These are phyloP conservation scores for Gymnoscopelus braueri DNA, from an alignment of 2,797 vertebrate genomes.

Conservation along the genomic window DNA sequence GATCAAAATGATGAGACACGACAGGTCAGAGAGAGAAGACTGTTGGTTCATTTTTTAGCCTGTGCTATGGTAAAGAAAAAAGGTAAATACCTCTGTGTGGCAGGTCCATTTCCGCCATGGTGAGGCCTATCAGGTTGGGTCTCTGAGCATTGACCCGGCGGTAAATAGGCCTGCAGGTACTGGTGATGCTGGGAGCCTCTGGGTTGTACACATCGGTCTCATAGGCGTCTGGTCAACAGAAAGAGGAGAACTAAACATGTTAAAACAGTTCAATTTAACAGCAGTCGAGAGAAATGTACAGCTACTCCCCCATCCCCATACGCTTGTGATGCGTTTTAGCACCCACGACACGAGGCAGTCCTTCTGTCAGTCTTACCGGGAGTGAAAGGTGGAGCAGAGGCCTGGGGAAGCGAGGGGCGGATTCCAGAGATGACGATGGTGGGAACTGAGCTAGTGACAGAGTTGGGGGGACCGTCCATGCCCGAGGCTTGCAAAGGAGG, in stretches of 20 bases:
- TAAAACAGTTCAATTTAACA: not conserved
- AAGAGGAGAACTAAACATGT: constrained; percentile 10
- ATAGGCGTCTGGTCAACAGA: constrained; percentile 83
- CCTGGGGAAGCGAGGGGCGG: constrained; percentile 89
- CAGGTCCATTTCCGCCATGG: constrained; percentile 93
- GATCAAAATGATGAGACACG: too few relatives aligned
- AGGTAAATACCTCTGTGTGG: constrained; percentile 88
- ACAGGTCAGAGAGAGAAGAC: not conserved
- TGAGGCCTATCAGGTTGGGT: constrained; percentile 97
- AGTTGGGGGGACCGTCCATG: constrained; percentile 95
- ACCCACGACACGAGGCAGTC: not conserved
- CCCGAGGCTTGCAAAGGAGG: constrained; percentile 92
- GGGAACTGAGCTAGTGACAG: constrained; percentile 95
- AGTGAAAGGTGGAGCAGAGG: constrained; percentile 87
- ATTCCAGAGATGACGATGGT: constrained; percentile 95
- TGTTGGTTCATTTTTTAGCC: not conserved
- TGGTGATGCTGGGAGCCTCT: constrained; percentile 97
- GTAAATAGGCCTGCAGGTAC: constrained; percentile 90
- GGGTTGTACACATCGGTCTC: constrained; percentile 97
- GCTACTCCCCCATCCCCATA: not conserved
- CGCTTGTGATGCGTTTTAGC: not conserved
- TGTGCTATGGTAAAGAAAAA: not conserved
- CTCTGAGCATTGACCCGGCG: constrained; percentile 93
- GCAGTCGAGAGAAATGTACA: not conserved
- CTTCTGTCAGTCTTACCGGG: constrained; percentile 78